Percentiles rank a stretch among this genome's conserved stretches.
phyloP scores from a whole-genome alignment of 1,140 invertebrate genomes.

The Bilobella aurantiaca region DNA sequence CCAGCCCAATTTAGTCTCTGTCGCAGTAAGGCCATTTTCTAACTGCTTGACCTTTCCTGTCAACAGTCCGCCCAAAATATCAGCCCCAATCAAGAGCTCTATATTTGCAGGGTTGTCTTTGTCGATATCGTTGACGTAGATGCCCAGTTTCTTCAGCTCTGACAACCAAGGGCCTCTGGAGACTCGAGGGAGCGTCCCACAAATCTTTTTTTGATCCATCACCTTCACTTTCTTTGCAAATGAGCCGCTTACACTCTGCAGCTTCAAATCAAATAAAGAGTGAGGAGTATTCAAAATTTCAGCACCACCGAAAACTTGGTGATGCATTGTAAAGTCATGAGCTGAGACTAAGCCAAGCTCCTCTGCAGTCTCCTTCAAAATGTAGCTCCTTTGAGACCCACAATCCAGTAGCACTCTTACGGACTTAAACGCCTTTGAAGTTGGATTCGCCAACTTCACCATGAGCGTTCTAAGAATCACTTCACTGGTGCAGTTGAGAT shows the following conservation, averaged over 20 bases:
- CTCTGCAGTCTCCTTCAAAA: neutral
- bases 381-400: constrained; percentile 14
- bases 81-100: constrained; percentile 17
- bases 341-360: neutral
- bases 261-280: neutral
- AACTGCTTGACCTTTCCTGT: constrained; percentile 35
- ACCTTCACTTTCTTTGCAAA: neutral
- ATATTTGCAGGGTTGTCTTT: neutral
- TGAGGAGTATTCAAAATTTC: neutral
- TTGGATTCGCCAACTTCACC: neutral
- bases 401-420: neutral
- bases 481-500: neutral
- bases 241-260: neutral
- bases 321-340: neutral
- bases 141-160: neutral
- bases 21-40: constrained; percentile 35
- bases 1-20: constrained; percentile 39
- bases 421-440: neutral
- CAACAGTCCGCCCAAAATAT: neutral
- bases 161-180: constrained; percentile 11
- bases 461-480: constrained; percentile 14
- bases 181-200: constrained; percentile 8
- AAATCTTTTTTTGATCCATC: constrained; percentile 3
- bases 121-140: constrained; percentile 14
- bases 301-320: constrained; percentile 13